Percentiles rank a stretch among this genome's conserved stretches.
phyloP scores from a whole-genome alignment of 2,113 vertebrate species.

The Conger conger region DNA sequence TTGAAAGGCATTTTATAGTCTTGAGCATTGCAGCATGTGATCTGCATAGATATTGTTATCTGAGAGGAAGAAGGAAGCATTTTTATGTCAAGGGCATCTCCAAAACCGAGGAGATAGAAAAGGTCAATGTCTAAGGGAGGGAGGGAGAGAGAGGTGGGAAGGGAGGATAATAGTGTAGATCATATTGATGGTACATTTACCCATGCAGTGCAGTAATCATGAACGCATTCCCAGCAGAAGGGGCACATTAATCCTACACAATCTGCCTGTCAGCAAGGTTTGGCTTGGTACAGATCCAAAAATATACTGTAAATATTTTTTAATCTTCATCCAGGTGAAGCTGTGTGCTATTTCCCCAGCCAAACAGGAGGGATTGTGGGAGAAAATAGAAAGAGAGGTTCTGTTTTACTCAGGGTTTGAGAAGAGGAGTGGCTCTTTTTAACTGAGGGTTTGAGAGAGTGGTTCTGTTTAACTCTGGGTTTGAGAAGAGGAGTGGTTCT shows the following conservation, averaged over 20 bases:
- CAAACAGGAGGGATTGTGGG: not conserved
- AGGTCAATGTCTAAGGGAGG: not conserved
- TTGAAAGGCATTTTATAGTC: not conserved
- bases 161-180: constrained; percentile 51
- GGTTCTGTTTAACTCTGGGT: not conserved
- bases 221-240: constrained; percentile 25
- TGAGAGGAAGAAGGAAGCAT: not conserved
- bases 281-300: constrained; percentile 26
- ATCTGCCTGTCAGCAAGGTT: constrained; percentile 57
- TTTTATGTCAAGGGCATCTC: not conserved
- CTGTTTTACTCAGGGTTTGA: not conserved
- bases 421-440: too few species aligned
- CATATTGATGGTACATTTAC: constrained; percentile 44
- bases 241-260: constrained; percentile 15
- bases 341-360: not conserved
- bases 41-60: not conserved
- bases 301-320: not conserved
- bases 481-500: too few species aligned
- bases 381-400: not conserved
- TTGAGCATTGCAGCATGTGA: not conserved
- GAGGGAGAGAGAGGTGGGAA: constrained; percentile 42
- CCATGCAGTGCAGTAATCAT: not conserved
- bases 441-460: constrained; percentile 20
- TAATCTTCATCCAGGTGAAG: not conserved
- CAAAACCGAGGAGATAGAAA: not conserved